Conservation (phyloP, 92 coral and sea anemone species). For the Heteractis magnifica region DNA sequence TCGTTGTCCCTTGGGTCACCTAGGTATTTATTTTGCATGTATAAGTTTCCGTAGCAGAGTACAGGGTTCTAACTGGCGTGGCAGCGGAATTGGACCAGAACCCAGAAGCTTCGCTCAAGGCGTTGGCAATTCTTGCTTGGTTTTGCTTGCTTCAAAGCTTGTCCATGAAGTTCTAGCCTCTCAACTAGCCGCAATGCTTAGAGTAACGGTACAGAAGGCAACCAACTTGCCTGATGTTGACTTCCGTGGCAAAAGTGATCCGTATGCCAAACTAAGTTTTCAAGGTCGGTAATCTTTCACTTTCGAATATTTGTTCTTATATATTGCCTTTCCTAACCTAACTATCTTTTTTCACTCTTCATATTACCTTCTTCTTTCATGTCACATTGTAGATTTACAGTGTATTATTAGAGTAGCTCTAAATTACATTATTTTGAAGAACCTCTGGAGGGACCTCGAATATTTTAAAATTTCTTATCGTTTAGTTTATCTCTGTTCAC, state of each 20-base stretch:
- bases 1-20: constrained; percentile 21
- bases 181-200: constrained; percentile 45
- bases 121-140: constrained; percentile 28
- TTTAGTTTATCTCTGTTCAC: background rate
- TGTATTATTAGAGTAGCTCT: background rate
- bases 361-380: background rate
- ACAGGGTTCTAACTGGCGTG: constrained; percentile 21
- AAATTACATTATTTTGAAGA: background rate
- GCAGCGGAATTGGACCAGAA: constrained; percentile 39
- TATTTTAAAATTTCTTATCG: background rate
- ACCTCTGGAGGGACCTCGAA: background rate
- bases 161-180: constrained; percentile 16
- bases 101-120: constrained; percentile 3
- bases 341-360: background rate
- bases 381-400: background rate
- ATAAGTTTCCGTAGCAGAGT: constrained; percentile 15
- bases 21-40: constrained; percentile 36
- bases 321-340: background rate
- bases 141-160: constrained; percentile 11
- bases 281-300: constrained; percentile 57
- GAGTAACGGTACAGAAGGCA: constrained; percentile 71
- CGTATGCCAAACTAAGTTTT: constrained; percentile 67
- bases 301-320: background rate
- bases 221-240: constrained; percentile 82
- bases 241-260: constrained; percentile 79